phyloP scores from a whole-genome alignment of 2,113 vertebrate species.

The Rhineura floridana region DNA sequence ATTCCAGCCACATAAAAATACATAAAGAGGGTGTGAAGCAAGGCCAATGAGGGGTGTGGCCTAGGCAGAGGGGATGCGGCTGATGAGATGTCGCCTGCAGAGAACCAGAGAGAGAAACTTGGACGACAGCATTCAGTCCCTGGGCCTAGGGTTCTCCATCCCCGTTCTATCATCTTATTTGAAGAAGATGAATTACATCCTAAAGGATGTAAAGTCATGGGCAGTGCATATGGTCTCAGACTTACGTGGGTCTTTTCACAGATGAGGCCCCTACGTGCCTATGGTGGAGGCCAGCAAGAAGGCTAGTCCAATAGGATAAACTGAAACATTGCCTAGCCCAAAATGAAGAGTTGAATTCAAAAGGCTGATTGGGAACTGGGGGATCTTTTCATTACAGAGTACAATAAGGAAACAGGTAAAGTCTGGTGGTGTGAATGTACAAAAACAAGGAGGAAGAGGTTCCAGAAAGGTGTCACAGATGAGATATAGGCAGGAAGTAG shows the following conservation, averaged over 20 bases:
- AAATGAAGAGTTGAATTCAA: not conserved
- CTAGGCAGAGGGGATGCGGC: too few species aligned
- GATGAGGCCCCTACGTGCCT: not conserved
- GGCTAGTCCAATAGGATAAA: not conserved
- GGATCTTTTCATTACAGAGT: not conserved
- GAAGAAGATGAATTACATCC: not conserved
- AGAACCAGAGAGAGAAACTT: too few species aligned
- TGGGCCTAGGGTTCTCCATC: too few species aligned
- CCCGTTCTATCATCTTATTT: not conserved
- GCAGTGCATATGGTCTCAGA: not conserved
- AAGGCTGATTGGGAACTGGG: not conserved
- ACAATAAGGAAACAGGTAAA: too few species aligned
- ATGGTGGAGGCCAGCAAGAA: not conserved
- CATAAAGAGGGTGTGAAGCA: too few species aligned
- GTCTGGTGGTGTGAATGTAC: not conserved
- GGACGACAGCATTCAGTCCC: too few species aligned
- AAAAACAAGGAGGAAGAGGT: not conserved
- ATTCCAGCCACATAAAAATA: too few species aligned
- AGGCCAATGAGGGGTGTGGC: too few species aligned
- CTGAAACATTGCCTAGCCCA: too few species aligned
- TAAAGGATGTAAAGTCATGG: too few species aligned
- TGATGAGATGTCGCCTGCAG: too few species aligned
- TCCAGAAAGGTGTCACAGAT: too few species aligned
- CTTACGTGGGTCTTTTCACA: not conserved
- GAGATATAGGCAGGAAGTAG: not conserved